Base-by-base conservation (phyloP, 1,140 invertebrate genomes). In the Dendroctonus valens region DNA sequence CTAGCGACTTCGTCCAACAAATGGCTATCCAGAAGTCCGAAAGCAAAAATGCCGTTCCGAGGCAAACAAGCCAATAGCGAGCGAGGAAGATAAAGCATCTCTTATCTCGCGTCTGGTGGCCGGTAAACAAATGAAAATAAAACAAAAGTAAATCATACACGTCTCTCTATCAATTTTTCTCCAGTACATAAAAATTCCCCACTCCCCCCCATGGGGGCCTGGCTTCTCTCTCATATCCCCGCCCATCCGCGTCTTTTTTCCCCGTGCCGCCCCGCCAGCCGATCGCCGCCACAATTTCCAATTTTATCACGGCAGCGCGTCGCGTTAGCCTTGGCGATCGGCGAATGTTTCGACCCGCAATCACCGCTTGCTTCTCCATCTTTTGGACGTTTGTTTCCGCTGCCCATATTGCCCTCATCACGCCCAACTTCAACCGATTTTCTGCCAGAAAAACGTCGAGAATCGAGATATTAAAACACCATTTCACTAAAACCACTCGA, bases 101-200 rank as follows among this genome's bases (percentile, higher is more conserved):
- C 55, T 58, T 58, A 58, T 58, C 55, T 41, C 41, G 26, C 37
- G 55, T 58, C 55, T 58, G 6, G 41, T 12, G 12, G 41, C 12
- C 40, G 41, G 14, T 58, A 57, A 57, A 57, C 41, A 44, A 57
- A 57, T 57, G 11, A 44, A 61, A 61, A 52, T 61, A 51, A 61
- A 61, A 61, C 48, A 61, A 61, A 61, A 61, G 48, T 52, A 61
- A 49, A 61, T 61, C 59, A 52, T 61, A 52, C 49, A 51, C 49
- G 48, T 61, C 59, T 61, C 59, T 58, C 40, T 63, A 63, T 55
- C 61, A 55, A 63, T 63, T 63, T 63, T 63, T 63, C 61, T 55
- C 26, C 51, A 55, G 61, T 55, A 63, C 52, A 63, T 63, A 63
- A 63, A 63, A 63, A 63, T 63, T 26, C 59, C 59, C 50, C 26